Evolutionary conservation across 2,113 vertebrate species (phyloP), one percentile per base, ranked within the genome.

Genomic region (Thunnus maccoyii): DNA sequence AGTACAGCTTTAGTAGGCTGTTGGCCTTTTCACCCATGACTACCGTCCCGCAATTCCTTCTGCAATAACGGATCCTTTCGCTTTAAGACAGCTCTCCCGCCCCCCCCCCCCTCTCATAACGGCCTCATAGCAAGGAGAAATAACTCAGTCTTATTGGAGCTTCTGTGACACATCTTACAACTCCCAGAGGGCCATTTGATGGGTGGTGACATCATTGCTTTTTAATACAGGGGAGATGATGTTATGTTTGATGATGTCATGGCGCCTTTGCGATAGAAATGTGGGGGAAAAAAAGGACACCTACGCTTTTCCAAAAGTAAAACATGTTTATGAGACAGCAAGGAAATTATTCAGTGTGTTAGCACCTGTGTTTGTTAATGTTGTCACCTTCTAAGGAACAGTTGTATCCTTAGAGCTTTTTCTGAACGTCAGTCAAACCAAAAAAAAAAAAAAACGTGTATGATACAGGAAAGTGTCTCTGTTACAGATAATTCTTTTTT

Each of bases 181-280:
- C 75, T 87, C 89, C 81, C 87, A 56, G 5, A 66, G 72, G 86
- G 80, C 75, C 76, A 57, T 80, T 89, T 84, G 66, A 76, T 57
- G 61, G 74, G 64, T 57, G 86, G 79, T 93, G 90, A 94, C 92
- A 92, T 94, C 90, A 94, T 83, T 81, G 76, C 74, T 85, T 88
- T 84, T 83, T 72, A 82, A 89, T 47, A 68, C 82, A 18, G 61
- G 69, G 55, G 63, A 80, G 78, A 41, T 85, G 82, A 91, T 83
- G 83, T 85, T 79, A 86, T 60, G 72, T 55, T 85, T 66, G 69
- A 82, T 91, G 91, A 93, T 86, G 78, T 94, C 86, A 91, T 90
- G 85, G 86, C 44, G 46, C 64, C 84, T 17, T 22, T 66, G 83
- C 13, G 5, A 67, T 4, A 56, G 47, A 77, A 84, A 81, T 52